Evolutionary conservation across 2,888 invertebrate genomes (phyloP), one percentile per base, ranked within the genome.

Genomic region (Sialis fuliginosa): DNA sequence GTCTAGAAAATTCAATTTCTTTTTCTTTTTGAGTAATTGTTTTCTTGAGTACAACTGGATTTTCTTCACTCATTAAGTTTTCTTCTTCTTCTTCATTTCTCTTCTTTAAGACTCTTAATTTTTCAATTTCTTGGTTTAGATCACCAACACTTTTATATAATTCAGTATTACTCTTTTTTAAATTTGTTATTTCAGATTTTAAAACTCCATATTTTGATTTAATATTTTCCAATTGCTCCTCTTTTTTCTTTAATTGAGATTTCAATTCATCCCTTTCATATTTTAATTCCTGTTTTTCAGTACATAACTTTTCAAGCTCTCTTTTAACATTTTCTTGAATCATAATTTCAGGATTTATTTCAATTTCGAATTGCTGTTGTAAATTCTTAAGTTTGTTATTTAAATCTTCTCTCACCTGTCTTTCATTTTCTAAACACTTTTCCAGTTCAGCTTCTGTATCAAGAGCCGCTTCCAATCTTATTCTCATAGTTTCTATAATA

Each of bases 361-460:
- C 42, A 6, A 22, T 33, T 31, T 34, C 42, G 22, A 47, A 47
- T 33, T 32, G 42, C 7, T 42, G 31, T 34, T 42, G 42, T 31
- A 61, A 56, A 4, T 45, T 48, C 39, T 51, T 50, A 22, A 61
- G 41, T 37, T 53, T 48, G 12, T 45, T 48, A 30, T 58, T 57
- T 48, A 60, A 57, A 5, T 54, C 53, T 10, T 50, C 50, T 10
- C 59, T 34, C 7, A 39, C 32, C 5, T 53, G 49, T 3, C 59
- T 32, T 22, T 62, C 58, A 5, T 50, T 51, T 37, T 53, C 71
- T 39, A 81, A 62, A 6, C 74, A 62, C 44, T 72, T 72, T 53
- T 78, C 76, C 34, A 80, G 61, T 52, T 78, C 74, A 37, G 73
- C 67, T 55, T 83, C 81, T 1, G 73, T 72, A 40, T 75, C 71